Percentiles rank a stretch among this genome's conserved stretches.
Conservation (phyloP, 1,140 invertebrate genomes). For the Diorhabda sublineata region DNA sequence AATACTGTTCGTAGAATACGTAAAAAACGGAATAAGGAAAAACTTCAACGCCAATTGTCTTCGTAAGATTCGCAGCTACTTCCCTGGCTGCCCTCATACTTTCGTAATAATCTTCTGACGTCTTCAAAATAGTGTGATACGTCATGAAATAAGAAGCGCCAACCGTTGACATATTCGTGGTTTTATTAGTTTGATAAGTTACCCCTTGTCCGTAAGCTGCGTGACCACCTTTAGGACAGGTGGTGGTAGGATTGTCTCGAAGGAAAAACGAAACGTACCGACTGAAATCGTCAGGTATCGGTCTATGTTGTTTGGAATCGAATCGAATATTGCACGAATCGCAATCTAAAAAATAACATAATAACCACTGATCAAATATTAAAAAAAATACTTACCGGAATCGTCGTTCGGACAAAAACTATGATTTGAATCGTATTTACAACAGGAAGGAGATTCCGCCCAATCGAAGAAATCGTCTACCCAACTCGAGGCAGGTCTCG, state of each 20-base stretch:
- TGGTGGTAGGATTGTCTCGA: slow-evolving; percentile 78
- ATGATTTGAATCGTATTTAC: slow-evolving; percentile 54
- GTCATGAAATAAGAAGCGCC: slow-evolving; percentile 87
- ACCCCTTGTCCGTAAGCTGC: slow-evolving; percentile 73
- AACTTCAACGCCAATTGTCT: slow-evolving; percentile 61
- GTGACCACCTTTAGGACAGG: slow-evolving; percentile 84
- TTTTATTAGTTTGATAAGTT: slow-evolving; percentile 53
- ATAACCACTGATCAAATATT: background rate
- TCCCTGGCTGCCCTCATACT: slow-evolving; percentile 77
- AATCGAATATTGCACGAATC: slow-evolving; percentile 52
- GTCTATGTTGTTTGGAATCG: slow-evolving; percentile 52
- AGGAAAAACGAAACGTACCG: slow-evolving; percentile 85
- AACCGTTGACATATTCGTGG: slow-evolving; percentile 49
- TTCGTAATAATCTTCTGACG: slow-evolving; percentile 87
- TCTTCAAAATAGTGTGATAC: slow-evolving; percentile 90
- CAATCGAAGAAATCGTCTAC: slow-evolving; percentile 96
- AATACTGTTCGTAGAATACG: slow-evolving; percentile 99
- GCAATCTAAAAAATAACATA: slow-evolving; percentile 39
- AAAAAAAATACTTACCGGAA: background rate
- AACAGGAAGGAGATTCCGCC: slow-evolving; percentile 59
- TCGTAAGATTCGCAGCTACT: slow-evolving; percentile 52
- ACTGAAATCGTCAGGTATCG: slow-evolving; percentile 63
- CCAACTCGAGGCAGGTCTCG: slow-evolving; percentile 88
- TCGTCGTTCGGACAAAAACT: slow-evolving; percentile 66
- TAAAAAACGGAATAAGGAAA: slow-evolving; percentile 98